These are phyloP conservation scores for Cisticola juncidis DNA, from an alignment of 2,113 vertebrate genomes.

Conservation along the genomic window DNA sequence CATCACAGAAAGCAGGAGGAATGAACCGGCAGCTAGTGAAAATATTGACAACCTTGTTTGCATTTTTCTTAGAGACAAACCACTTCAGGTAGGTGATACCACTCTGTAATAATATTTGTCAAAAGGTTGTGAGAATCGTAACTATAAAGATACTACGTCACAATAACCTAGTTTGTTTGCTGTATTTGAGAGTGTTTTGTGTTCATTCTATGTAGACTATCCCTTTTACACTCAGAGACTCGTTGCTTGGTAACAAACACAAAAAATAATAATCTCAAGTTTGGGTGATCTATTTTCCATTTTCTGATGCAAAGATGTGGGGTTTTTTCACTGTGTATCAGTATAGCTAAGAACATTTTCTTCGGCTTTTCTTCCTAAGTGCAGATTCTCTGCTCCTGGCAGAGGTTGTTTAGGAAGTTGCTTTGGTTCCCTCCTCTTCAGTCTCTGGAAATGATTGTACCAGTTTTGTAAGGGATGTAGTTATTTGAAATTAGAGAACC, in stretches of 20 bases:
- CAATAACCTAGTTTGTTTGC: conserved; percentile 55
- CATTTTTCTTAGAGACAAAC: conserved; percentile 88
- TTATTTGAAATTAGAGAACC: conserved; percentile 5
- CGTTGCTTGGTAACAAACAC: conserved; percentile 74
- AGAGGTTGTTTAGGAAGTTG: conserved; percentile 58
- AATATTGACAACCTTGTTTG: conserved; percentile 92
- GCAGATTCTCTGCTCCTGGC: conserved; percentile 14
- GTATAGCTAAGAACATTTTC: conserved; percentile 13
- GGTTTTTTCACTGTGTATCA: neutral
- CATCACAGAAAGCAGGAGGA: conserved; percentile 88
- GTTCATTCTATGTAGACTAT: conserved; percentile 42
- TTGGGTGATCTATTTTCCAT: conserved; percentile 51
- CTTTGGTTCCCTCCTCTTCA: conserved; percentile 28
- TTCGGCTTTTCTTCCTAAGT: neutral
- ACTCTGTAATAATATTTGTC: conserved; percentile 65
- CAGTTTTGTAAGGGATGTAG: conserved; percentile 7
- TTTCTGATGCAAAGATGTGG: conserved; percentile 33
- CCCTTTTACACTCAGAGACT: conserved; percentile 64
- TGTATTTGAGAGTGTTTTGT: conserved; percentile 37
- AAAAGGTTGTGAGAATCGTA: conserved; percentile 30
- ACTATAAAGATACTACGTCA: conserved; percentile 49
- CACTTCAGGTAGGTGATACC: conserved; percentile 91
- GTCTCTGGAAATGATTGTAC: conserved; percentile 1
- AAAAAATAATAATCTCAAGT: conserved; percentile 66
- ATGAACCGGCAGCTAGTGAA: conserved; percentile 91